These are phyloP conservation scores for Crossaster papposus DNA, from an alignment of 53 echinoderm and acorn worm species.

Conservation along the genomic window DNA sequence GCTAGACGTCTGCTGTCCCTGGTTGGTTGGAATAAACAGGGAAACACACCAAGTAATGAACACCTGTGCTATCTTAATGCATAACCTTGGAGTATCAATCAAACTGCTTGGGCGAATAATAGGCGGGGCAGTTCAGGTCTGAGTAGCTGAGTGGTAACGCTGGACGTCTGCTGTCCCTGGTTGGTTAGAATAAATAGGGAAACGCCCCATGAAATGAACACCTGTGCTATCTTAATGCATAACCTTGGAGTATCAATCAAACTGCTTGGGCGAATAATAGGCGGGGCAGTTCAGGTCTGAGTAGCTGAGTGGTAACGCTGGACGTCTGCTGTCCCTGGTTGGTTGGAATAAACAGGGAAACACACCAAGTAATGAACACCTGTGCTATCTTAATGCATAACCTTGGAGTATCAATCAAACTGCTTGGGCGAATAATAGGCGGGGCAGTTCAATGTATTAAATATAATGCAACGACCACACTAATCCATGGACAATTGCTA, in stretches of 20 bases:
- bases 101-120: no score
- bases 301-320: slow-evolving; percentile 39
- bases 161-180: slow-evolving; percentile 4
- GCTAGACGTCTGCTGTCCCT: background rate
- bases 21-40: background rate
- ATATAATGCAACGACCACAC: no score
- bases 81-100: no score
- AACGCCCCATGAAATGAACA: background rate
- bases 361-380: background rate
- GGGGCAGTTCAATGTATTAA: no score
- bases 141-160: slow-evolving; percentile 36
- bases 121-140: slow-evolving; percentile 27
- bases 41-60: background rate
- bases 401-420: no score
- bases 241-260: no score
- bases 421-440: no score
- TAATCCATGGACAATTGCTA: no score
- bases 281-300: slow-evolving; percentile 26
- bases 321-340: background rate
- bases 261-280: no score
- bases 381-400: no score
- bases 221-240: no score
- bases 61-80: no score
- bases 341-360: background rate
- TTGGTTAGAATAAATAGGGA: background rate